These are phyloP conservation scores for Lomographa bimaculata DNA, from an alignment of 2,888 invertebrate species.

Conservation along the genomic window DNA sequence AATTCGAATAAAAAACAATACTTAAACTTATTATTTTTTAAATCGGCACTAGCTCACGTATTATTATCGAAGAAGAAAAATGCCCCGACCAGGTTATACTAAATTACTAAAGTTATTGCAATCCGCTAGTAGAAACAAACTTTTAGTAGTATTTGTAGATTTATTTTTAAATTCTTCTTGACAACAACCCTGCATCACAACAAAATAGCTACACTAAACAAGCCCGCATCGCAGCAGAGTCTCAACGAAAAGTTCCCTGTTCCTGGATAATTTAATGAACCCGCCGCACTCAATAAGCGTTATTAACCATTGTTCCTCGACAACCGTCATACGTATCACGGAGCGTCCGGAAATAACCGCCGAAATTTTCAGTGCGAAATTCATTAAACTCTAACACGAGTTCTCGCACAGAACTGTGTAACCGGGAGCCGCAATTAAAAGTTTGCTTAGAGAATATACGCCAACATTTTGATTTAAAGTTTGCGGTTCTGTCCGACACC, in stretches of 20 bases:
- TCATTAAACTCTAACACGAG: constrained; percentile 74
- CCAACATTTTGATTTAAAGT: constrained; percentile 77
- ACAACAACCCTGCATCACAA: no score
- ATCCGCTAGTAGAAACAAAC: no score
- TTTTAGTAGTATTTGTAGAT: no score
- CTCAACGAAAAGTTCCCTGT: not conserved
- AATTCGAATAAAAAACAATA: no score
- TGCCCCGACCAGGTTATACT: no score
- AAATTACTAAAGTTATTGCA: no score
- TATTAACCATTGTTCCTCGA: no score
- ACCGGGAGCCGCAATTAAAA: constrained; percentile 76
- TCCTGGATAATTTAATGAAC: not conserved
- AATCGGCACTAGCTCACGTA: no score
- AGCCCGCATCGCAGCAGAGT: not conserved
- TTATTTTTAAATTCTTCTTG: no score
- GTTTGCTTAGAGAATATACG: constrained; percentile 68
- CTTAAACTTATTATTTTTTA: no score
- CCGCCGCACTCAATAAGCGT: constrained; percentile 1
- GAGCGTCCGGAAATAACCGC: constrained; percentile 45
- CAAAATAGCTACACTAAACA: no score
- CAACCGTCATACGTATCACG: constrained; percentile 29
- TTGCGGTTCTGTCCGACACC: constrained; percentile 55
- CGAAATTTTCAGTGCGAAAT: constrained; percentile 60
- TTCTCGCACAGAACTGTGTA: constrained; percentile 67
- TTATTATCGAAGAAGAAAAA: no score